Evolutionary conservation across 2,113 vertebrate species (phyloP).

Genomic region (Aramus guarauna): DNA sequence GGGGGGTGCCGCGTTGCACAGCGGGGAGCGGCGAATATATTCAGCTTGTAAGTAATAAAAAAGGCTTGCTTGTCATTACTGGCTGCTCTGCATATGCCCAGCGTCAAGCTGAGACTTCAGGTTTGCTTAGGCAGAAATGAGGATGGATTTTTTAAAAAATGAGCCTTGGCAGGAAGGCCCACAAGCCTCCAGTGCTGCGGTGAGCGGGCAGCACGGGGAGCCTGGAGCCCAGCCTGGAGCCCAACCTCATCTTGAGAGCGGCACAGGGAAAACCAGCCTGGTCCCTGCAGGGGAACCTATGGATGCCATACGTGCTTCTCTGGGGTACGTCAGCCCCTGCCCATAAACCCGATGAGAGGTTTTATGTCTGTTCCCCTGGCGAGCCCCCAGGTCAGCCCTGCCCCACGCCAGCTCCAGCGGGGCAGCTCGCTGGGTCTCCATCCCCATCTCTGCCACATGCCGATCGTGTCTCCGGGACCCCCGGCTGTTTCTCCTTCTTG

Average conservation of each 20-base stretch:
- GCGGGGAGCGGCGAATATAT: not conserved
- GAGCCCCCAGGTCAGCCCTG: not conserved
- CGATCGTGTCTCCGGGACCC: fast-evolving
- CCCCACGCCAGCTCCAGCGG: not conserved
- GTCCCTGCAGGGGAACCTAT: not conserved
- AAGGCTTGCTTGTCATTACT: not conserved
- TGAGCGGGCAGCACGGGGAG: too few relatives aligned
- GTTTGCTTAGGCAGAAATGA: not conserved
- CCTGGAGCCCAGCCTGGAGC: not conserved
- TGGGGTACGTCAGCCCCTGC: not conserved
- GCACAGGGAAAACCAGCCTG: not conserved
- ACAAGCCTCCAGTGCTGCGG: not conserved
- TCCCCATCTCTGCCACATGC: not conserved
- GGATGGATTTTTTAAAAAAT: not conserved
- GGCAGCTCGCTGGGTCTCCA: not conserved
- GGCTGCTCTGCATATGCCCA: not conserved
- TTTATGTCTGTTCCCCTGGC: fast-evolving
- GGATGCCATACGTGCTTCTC: not conserved
- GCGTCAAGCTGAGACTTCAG: not conserved
- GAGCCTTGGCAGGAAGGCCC: too few relatives aligned
- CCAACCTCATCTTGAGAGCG: not conserved
- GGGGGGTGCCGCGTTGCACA: not conserved
- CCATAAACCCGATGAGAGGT: not conserved
- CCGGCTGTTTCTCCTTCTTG: not conserved
- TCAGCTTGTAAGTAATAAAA: not conserved